Conservation (phyloP, 2,888 invertebrate genomes). For the Ennomos fuscantarius region DNA sequence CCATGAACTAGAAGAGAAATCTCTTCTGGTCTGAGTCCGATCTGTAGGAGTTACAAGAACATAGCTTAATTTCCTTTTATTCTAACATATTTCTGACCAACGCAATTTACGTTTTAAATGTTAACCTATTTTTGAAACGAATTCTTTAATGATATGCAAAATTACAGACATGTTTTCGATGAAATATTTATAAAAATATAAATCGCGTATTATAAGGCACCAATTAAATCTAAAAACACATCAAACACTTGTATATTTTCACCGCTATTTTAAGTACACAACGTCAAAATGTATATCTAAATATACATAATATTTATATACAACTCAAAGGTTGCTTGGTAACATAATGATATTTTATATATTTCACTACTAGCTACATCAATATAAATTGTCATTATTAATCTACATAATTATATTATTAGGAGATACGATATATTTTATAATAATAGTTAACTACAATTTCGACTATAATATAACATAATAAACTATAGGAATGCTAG, state of each 20-base stretch:
- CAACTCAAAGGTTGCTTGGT: slow-evolving; percentile 13
- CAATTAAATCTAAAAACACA: slow-evolving; percentile 20
- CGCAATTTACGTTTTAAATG: too few relatives aligned
- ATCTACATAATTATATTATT: background rate
- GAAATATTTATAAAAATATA: slow-evolving; percentile 4
- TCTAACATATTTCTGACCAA: too few relatives aligned
- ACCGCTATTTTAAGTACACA: slow-evolving; percentile 29
- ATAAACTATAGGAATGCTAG: slow-evolving; percentile 68
- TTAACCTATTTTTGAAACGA: background rate
- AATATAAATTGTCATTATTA: slow-evolving; percentile 35
- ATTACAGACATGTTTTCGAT: background rate
- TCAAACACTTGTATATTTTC: slow-evolving; percentile 4
- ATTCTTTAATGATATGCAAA: slow-evolving; percentile 6
- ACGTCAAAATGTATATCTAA: slow-evolving; percentile 32
- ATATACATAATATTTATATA: background rate
- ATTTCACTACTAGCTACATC: slow-evolving; percentile 16
- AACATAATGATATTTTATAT: slow-evolving; percentile 26
- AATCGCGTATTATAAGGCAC: slow-evolving; percentile 36
- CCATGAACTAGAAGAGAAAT: too few relatives aligned
- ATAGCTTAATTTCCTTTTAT: too few relatives aligned
- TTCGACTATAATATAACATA: slow-evolving; percentile 49
- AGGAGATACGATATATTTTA: slow-evolving; percentile 32
- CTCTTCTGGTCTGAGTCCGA: too few relatives aligned
- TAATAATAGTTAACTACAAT: slow-evolving; percentile 40
- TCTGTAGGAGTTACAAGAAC: too few relatives aligned